A percentile compares a stretch with the other conserved stretches of the same genome.
These are phyloP conservation scores for Temnothorax longispinosus DNA, from an alignment of 1,140 invertebrate genomes.

Conservation along the genomic window DNA sequence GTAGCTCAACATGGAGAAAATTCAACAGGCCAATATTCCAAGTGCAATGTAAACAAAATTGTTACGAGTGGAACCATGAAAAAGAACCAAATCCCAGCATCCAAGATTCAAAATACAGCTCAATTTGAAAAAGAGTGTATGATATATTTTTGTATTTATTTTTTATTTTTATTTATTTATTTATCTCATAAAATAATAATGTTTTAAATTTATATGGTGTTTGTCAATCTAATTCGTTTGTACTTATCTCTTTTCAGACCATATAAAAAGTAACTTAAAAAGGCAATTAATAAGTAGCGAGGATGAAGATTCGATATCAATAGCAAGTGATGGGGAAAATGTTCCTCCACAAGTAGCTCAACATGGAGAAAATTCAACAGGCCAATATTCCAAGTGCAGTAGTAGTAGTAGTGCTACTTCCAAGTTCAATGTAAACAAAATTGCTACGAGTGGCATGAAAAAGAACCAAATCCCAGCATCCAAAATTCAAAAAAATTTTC, in stretches of 20 bases:
- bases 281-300: neutral
- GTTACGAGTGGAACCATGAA: too few species aligned
- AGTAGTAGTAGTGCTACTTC: too few species aligned
- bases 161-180: neutral
- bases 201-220: too few species aligned
- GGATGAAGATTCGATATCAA: neutral
- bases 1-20: too few species aligned
- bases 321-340: neutral
- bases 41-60: too few species aligned
- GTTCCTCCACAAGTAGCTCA: neutral
- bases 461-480: neutral
- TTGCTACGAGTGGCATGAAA: neutral
- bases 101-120: neutral
- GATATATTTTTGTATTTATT: neutral
- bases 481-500: neutral
- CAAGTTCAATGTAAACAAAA: neutral
- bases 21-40: neutral
- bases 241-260: slow-evolving; percentile 4
- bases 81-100: too few species aligned
- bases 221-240: neutral
- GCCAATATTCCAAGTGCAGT: neutral
- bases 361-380: too few species aligned
- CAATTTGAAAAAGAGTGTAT: neutral
- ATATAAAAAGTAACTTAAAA: neutral
- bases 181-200: neutral